A percentile compares a stretch with the other conserved stretches of the same genome.
These are phyloP conservation scores for Habropoda laboriosa DNA, from an alignment of 1,140 invertebrate species.

Conservation along the genomic window DNA sequence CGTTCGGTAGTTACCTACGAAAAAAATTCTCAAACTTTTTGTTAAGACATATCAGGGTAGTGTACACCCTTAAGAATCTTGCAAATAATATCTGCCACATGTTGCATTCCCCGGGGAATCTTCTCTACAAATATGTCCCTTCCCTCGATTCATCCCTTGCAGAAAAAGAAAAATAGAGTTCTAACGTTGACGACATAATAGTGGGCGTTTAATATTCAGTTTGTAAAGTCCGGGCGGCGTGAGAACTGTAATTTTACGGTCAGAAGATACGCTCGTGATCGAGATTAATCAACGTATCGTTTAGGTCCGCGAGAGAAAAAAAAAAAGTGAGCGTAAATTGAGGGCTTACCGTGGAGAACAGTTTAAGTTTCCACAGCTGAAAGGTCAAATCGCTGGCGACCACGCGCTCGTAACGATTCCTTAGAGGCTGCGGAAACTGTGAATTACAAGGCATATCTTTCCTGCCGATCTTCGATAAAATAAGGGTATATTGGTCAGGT, in stretches of 20 bases:
- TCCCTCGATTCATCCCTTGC: no score
- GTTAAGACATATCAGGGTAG: no score
- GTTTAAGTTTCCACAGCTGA: not conserved
- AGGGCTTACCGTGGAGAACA: no score
- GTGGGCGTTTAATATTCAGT: not conserved
- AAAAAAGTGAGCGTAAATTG: not conserved
- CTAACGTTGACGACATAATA: not conserved
- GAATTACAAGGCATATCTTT: constrained; percentile 54
- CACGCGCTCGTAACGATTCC: not conserved
- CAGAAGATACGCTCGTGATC: not conserved
- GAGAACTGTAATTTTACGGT: constrained; percentile 1
- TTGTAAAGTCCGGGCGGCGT: not conserved
- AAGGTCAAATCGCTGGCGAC: constrained; percentile 22
- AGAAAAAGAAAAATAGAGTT: no score
- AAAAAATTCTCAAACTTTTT: no score
- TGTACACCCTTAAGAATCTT: no score
- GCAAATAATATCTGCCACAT: no score
- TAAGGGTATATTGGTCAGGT: constrained; percentile 67
- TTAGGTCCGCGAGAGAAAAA: not conserved
- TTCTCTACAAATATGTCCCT: no score
- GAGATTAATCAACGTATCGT: not conserved
- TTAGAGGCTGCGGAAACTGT: constrained; percentile 31
- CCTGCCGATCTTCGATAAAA: constrained; percentile 51
- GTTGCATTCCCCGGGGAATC: no score
- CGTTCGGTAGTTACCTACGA: no score